Conservation (phyloP, 2,888 invertebrate genomes). For the Scaptomyza flava region DNA sequence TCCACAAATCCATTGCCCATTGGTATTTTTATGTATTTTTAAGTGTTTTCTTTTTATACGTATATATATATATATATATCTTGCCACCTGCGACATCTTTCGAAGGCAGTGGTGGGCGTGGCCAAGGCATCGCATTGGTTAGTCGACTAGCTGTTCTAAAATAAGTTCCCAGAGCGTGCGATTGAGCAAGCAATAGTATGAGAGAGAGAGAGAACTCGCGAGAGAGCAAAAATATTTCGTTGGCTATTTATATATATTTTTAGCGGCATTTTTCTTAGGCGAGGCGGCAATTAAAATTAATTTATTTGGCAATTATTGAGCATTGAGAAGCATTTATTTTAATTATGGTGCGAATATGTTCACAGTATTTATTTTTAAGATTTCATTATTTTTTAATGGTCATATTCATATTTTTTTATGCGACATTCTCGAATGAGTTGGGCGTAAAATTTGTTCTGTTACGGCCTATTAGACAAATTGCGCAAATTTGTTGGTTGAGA, state of each 20-base stretch:
- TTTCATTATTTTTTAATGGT: constrained; percentile 39
- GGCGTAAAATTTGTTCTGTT: constrained; percentile 34
- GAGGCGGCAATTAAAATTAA: constrained; percentile 69
- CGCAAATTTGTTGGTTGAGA: constrained; percentile 29
- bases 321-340: constrained; percentile 75
- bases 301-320: constrained; percentile 78
- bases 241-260: constrained; percentile 57
- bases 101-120: constrained; percentile 54
- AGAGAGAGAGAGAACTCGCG: neutral
- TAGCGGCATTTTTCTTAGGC: constrained; percentile 36
- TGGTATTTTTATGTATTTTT: constrained; percentile 78
- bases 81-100: constrained; percentile 62
- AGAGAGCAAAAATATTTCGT: constrained; percentile 6
- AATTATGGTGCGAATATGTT: constrained; percentile 61
- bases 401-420: constrained; percentile 63
- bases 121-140: constrained; percentile 60
- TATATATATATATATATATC: neutral
- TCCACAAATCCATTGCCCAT: constrained; percentile 20
- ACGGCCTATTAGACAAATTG: constrained; percentile 51
- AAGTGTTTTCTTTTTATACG: constrained; percentile 60
- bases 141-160: constrained; percentile 36
- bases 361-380: neutral
- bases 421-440: constrained; percentile 38
- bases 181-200: neutral
- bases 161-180: constrained; percentile 28